Conservation (phyloP, 2,113 vertebrate genomes). For the Helogale parvula region DNA sequence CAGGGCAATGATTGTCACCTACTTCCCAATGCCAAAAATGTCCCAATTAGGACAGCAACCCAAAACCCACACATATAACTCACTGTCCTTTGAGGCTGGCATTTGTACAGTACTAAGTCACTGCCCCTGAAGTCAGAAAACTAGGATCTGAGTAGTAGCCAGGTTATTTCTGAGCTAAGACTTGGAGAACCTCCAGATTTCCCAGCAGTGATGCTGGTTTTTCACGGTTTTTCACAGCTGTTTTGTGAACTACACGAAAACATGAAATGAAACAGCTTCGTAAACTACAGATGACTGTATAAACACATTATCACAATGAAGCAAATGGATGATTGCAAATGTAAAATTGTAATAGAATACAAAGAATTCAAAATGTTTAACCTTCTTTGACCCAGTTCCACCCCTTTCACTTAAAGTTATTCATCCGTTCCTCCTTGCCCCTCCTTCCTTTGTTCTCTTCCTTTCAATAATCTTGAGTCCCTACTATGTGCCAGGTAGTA, state of each 20-base stretch:
- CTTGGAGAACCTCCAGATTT: background rate
- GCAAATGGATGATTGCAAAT: background rate
- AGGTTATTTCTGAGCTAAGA: background rate
- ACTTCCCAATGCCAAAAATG: background rate
- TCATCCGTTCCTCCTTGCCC: background rate
- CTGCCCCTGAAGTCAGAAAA: background rate
- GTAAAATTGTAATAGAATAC: background rate
- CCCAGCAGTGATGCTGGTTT: background rate
- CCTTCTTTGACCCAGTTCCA: background rate
- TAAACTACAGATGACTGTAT: background rate
- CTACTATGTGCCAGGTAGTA: background rate
- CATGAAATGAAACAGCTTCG: background rate
- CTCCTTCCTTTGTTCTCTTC: background rate
- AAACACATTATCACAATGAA: background rate
- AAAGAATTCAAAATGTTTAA: background rate
- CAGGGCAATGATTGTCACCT: accelerated
- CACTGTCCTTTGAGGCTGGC: background rate
- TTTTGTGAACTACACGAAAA: background rate
- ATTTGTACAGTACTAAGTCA: background rate
- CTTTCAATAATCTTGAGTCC: background rate
- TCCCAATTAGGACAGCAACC: background rate
- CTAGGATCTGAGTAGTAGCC: background rate
- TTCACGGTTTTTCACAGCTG: background rate
- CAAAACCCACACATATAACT: background rate
- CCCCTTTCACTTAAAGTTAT: background rate